These are phyloP conservation scores for Salticus scenicus DNA, from an alignment of 2,888 invertebrate species.

Conservation along the genomic window DNA sequence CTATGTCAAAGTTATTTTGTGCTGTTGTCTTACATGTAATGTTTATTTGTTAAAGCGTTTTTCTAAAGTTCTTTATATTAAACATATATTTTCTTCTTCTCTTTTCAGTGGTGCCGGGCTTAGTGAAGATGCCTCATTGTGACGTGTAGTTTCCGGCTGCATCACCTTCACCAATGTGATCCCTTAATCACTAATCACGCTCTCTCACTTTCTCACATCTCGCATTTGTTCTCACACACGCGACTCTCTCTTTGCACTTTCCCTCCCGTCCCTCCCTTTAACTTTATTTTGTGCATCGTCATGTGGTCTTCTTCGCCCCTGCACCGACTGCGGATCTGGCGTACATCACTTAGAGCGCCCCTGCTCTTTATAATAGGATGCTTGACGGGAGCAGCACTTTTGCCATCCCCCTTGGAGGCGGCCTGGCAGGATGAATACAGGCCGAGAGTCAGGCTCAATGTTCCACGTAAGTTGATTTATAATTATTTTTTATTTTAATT, in stretches of 20 bases:
- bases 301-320: slow-evolving; percentile 20
- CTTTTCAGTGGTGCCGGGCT: background rate
- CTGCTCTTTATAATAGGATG: slow-evolving; percentile 14
- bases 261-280: background rate
- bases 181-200: background rate
- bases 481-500: no score
- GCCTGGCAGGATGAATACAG: slow-evolving; percentile 61
- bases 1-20: no score
- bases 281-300: no score
- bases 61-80: no score
- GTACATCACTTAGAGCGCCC: background rate
- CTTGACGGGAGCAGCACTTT: slow-evolving; percentile 15
- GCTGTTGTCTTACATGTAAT: no score
- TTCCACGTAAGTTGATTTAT: slow-evolving; percentile 59
- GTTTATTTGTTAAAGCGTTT: no score
- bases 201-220: background rate
- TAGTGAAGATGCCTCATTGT: background rate
- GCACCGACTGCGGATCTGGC: slow-evolving; percentile 30
- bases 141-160: background rate
- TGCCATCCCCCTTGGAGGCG: slow-evolving; percentile 24
- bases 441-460: slow-evolving; percentile 46
- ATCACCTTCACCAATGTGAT: background rate
- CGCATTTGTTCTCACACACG: background rate
- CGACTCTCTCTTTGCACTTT: background rate
- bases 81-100: background rate